Base-by-base conservation (phyloP, 2,113 vertebrate genomes). In the Bostrychus sinensis region DNA sequence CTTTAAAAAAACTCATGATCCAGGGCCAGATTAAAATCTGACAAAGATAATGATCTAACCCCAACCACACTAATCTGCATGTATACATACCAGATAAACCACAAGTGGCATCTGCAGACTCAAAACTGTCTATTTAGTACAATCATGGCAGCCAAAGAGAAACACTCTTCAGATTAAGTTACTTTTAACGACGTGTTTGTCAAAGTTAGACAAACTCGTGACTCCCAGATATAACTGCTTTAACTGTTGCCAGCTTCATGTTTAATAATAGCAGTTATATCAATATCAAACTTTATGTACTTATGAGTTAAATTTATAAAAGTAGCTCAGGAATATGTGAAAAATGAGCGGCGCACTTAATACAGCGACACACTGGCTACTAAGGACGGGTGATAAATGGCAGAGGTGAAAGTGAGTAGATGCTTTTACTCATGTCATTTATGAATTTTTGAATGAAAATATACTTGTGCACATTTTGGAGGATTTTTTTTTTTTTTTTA, bases 271-370 rank as follows among this genome's bases (percentile, higher is more conserved):
- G 62, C 43, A 69, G 75, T 70, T 69, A 9, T 55, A 66, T 66
- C 43, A 53, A 23, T 32, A 59, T 67, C 64, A 61, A 46, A 62
- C 78, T 73, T 73, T 50, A 19, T 70, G 50, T 73, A 48, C 63
- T 68, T 57, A 63, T 68, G 59, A 61, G 62, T 53, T 75, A 19
- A 79, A 68, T 69, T 73, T 75, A 69, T 68, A 39, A 64, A 39
- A 48, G 48, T 66, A 2, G 56, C 73, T 61, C 23, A n/a, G 54
- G 51, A 73, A 70, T 67, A 26, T 51, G 48, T 75, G 55, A 75
- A 74, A 80, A 75, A 65, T 1, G 46, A 83, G 7, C 38, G n/a
- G 2, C 1, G 39, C 16, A 22, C 0, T 34, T 66, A 57, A 34
- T 26, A 30, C 39, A 37, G 20, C 54, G 53, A 58, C 7, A 36